Evolutionary conservation across 2,888 invertebrate genomes (phyloP), one percentile per base, ranked within the genome.

Genomic region (Philaethria dido): DNA sequence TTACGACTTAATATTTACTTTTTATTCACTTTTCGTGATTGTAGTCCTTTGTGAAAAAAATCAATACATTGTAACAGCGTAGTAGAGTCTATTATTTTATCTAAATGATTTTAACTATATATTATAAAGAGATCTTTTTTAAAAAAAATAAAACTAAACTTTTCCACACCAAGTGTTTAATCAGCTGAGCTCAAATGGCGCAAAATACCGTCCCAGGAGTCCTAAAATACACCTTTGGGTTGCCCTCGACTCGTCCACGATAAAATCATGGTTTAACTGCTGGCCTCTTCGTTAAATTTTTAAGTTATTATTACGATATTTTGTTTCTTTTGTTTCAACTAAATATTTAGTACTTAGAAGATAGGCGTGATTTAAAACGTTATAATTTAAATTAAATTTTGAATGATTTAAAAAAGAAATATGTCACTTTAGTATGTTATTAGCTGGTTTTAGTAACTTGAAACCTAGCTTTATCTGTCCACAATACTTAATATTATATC

Each of bases 191-290:
- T 42, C 16, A 62, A 48, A 48, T 36, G 48, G 20, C 22, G 20
- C 36, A 36, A 62, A 62, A 20, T n/a, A 20, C 36, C 45, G 61
- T 69, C 77, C 77, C 75, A 79, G 77, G 72, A 72, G 73, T 74
- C 77, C 79, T 69, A 80, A 85, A 86, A 87, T 86, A 86, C 75
- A 80, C 75, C 76, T 73, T 64, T 36, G 36, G 36, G 55, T 75
- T 72, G 66, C 73, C 64, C 71, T 71, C 75, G 64, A 18, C 70
- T 68, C 67, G 71, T 66, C 67, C 70, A 75, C 75, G 77, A 76
- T 72, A 77, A 77, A 68, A 55, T 20, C 8, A 55, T 13, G 20
- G 14, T 36, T 39, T 55, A 36, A 14, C 55, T 20, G 25, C 3
- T 47, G 14, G 22, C 13, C 2, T 36, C 8, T 33, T n/a, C 16